phyloP scores from a whole-genome alignment of 2,113 vertebrate species.

The Mesoclemmys tuberculata region DNA sequence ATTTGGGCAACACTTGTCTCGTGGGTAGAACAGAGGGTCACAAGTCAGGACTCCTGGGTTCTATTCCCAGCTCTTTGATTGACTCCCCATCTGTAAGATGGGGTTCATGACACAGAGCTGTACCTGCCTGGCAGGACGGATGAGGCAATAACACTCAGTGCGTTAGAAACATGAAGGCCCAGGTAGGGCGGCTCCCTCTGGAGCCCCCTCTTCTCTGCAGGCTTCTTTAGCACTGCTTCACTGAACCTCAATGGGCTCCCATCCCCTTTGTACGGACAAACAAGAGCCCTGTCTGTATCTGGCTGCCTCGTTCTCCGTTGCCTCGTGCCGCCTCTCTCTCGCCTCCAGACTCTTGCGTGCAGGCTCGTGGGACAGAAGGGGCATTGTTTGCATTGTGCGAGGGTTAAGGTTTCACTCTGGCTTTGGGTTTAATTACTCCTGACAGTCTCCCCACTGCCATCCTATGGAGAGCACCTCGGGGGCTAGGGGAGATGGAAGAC shows the following conservation, averaged over 20 bases:
- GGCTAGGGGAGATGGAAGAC: background rate
- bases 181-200: background rate
- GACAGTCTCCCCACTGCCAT: background rate
- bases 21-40: background rate
- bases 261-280: slow-evolving; percentile 74
- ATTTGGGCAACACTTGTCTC: background rate
- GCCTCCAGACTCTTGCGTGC: slow-evolving; percentile 15
- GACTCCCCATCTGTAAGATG: background rate
- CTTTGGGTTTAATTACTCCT: background rate
- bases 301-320: background rate
- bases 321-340: slow-evolving; percentile 44
- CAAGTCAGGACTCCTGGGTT: background rate
- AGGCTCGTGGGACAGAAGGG: slow-evolving; percentile 55
- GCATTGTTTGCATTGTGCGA: slow-evolving; percentile 36
- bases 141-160: background rate
- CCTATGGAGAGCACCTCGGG: background rate
- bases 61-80: background rate
- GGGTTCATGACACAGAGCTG: background rate
- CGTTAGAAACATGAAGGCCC: background rate
- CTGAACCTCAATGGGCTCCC: background rate
- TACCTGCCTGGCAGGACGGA: background rate
- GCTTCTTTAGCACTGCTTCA: background rate
- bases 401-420: background rate
- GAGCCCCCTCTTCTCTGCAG: background rate
- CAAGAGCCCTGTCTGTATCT: slow-evolving; percentile 68